Percentiles rank a stretch among this genome's conserved stretches.
Conservation (phyloP, 1,140 invertebrate species). For the Neodiprion virginianus region DNA sequence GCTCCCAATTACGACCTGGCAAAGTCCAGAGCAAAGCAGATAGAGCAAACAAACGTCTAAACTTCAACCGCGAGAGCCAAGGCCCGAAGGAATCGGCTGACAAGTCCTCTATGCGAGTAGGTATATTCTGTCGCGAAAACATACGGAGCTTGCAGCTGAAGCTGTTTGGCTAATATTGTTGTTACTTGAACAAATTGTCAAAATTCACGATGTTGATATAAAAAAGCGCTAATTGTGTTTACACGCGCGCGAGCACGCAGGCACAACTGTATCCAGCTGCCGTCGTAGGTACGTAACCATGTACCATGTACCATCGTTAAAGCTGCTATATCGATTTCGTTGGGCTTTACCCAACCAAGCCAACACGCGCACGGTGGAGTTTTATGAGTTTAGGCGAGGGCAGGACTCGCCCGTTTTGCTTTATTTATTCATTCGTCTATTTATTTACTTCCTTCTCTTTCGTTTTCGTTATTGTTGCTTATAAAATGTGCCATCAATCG, state of each 20-base stretch:
- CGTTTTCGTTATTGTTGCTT: background rate
- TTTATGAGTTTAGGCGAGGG: conserved; percentile 2
- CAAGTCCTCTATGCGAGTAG: background rate
- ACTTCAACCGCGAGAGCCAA: background rate
- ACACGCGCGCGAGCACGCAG: background rate
- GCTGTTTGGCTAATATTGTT: background rate
- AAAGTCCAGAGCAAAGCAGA: background rate
- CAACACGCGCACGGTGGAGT: background rate
- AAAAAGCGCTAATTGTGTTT: no score
- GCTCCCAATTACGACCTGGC: background rate
- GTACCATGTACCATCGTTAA: background rate
- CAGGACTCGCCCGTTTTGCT: background rate
- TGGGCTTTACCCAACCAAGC: background rate
- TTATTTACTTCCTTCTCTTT: background rate
- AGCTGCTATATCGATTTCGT: background rate
- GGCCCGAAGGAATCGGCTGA: background rate
- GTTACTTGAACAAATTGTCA: no score
- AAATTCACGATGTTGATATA: no score
- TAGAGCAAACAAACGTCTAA: background rate
- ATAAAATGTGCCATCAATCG: conserved; percentile 1
- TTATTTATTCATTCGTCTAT: background rate
- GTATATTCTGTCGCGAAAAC: background rate
- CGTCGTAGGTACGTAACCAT: no score
- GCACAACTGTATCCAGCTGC: background rate
- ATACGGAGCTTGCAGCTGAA: background rate